Evolutionary conservation across 2,113 vertebrate genomes (phyloP), one percentile per base, ranked within the genome.

Genomic region (Podarcis muralis): DNA sequence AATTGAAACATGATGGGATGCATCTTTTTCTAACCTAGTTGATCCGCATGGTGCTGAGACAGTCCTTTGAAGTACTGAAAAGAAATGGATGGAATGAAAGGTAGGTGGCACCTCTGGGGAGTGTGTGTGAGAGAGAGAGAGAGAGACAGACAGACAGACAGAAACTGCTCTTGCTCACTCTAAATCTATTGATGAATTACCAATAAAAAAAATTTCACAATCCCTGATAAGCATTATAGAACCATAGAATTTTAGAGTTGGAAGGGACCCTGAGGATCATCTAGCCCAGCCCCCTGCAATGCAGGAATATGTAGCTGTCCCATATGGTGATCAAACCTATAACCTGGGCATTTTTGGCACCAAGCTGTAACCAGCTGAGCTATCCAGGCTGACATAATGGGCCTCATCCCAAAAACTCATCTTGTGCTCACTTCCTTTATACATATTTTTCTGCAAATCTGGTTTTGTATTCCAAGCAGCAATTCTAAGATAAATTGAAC

Each of bases 31-130:
- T 65, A 59, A 85, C 90, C 37, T 91, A 99, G 98, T 93, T 99
- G 35, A 97, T 98, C 85, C 98, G 98, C 53, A 97, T 98, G 94
- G 93, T 99, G 93, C 97, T 99, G 95, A 96, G 97, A 87, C 97
- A 98, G 53, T 97, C 95, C 15, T 98, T 99, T 88, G 98, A 98
- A 92, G 93, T 97, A 66, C 94, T 99, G 93, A 98, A 96, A 96
- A 98, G 90, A 89, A 97, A 76, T 5, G 84, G 93, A 79, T 99
- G 99, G 98, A 97, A 98, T 30, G 95, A 95, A 88, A 97, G 98
- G 99, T 99, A 93, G 92, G 84, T 89, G 74, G 43, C 65, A 78
- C 66, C 8, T 22, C 88, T 6, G 53, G 37, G 0, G n/a, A 75
- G 27, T 25, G 13, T 18, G 8, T 18, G 25, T 40, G 6, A 1